Conservation (phyloP, 1,140 invertebrate species). For the Coelopa frigida region DNA sequence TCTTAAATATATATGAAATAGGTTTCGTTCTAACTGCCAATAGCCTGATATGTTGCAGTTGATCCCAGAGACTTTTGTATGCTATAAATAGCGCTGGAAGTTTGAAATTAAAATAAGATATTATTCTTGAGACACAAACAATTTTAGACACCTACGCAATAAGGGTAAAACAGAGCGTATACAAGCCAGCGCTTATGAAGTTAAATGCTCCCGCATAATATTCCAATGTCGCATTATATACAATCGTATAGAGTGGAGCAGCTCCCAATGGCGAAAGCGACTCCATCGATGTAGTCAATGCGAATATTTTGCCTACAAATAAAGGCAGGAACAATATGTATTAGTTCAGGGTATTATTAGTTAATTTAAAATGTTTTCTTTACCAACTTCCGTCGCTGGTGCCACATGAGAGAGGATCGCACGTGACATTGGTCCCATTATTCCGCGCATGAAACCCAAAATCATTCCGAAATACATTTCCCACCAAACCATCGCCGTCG, state of each 20-base stretch:
- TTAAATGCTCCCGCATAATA: constrained; percentile 52
- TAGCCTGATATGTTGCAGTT: constrained; percentile 27
- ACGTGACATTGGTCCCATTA: constrained; percentile 55
- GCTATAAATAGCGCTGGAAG: constrained; percentile 26
- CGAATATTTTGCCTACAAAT: constrained; percentile 52
- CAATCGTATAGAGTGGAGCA: constrained; percentile 53
- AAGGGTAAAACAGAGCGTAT: constrained; percentile 41
- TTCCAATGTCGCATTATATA: constrained; percentile 52
- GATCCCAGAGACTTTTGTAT: constrained; percentile 30
- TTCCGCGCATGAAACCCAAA: constrained; percentile 50
- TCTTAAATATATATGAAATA: not conserved
- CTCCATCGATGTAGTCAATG: constrained; percentile 56
- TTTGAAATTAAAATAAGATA: too few relatives aligned
- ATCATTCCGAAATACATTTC: constrained; percentile 53
- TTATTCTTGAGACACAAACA: too few relatives aligned
- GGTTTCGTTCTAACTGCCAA: constrained; percentile 22
- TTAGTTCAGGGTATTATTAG: not conserved
- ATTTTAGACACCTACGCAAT: constrained; percentile 46
- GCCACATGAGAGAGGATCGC: constrained; percentile 59
- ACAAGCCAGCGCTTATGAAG: constrained; percentile 44
- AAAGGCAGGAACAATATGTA: constrained; percentile 3
- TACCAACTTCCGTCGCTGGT: constrained; percentile 56
- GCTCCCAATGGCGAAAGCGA: constrained; percentile 53
- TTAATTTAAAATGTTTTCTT: constrained; percentile 17
- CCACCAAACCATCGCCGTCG: constrained; percentile 53